Conservation (phyloP, 2,797 vertebrate genomes). For the Propithecus perrieri region DNA sequence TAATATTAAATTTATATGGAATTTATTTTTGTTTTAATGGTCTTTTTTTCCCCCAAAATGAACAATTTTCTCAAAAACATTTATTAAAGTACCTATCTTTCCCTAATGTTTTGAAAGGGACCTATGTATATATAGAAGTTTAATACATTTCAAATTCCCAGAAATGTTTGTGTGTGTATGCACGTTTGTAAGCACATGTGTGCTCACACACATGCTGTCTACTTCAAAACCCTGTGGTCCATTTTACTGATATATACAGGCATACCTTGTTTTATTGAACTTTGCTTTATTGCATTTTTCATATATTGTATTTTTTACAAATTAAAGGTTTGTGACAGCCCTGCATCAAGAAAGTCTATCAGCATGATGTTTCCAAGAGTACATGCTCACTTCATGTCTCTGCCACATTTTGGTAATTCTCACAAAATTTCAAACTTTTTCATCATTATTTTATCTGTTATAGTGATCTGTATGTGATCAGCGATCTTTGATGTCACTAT, state of each 20-base stretch:
- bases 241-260: background rate
- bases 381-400: background rate
- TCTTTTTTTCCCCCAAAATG: background rate
- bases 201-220: background rate
- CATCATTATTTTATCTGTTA: background rate
- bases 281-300: background rate
- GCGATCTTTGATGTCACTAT: background rate
- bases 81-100: background rate
- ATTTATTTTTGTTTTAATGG: background rate
- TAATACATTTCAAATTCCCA: background rate
- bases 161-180: background rate
- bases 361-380: background rate
- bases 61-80: slow-evolving; percentile 21
- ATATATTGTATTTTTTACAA: background rate
- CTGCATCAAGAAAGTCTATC: background rate
- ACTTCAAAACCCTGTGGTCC: background rate
- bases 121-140: background rate
- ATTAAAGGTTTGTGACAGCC: background rate
- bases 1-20: background rate
- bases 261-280: background rate
- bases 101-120: slow-evolving; percentile 3
- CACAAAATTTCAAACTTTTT: background rate
- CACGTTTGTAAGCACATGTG: too few species aligned
- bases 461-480: background rate
- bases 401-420: background rate